Evolutionary conservation across 2,113 vertebrate species (phyloP).

Genomic region (Colossoma macropomum): DNA sequence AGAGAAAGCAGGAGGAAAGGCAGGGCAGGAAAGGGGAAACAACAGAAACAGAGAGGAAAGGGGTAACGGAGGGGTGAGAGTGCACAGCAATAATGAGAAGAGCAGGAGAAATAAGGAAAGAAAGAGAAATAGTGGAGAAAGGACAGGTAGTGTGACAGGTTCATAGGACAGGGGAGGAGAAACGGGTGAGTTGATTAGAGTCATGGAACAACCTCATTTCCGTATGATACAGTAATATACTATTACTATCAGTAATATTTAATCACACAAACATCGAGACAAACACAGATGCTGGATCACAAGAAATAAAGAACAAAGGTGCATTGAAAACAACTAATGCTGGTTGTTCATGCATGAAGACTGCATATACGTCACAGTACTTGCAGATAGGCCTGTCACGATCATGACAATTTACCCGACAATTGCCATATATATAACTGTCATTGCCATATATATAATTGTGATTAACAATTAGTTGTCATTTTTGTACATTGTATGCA

Average conservation of each 20-base stretch:
- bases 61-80: constrained; percentile 4
- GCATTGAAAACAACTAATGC: constrained; percentile 1
- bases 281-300: constrained; percentile 19
- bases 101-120: neutral
- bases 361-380: constrained; percentile 15
- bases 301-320: neutral
- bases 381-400: neutral
- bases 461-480: too few relatives aligned
- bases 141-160: constrained; percentile 46
- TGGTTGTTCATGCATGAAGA: constrained; percentile 33
- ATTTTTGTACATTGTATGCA: too few relatives aligned
- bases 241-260: too few relatives aligned
- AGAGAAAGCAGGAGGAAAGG: neutral
- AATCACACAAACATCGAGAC: constrained; percentile 19
- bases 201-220: constrained; percentile 44
- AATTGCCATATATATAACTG: too few relatives aligned
- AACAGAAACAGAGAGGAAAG: constrained; percentile 4
- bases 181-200: constrained; percentile 63
- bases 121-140: constrained; percentile 14
- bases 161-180: constrained; percentile 46
- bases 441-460: too few relatives aligned
- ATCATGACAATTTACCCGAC: neutral
- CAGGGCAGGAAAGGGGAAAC: neutral
- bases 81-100: constrained; percentile 11
- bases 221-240: constrained; percentile 37